Base-by-base conservation (phyloP, 2,888 invertebrate genomes). In the Trichopoda pennipes region DNA sequence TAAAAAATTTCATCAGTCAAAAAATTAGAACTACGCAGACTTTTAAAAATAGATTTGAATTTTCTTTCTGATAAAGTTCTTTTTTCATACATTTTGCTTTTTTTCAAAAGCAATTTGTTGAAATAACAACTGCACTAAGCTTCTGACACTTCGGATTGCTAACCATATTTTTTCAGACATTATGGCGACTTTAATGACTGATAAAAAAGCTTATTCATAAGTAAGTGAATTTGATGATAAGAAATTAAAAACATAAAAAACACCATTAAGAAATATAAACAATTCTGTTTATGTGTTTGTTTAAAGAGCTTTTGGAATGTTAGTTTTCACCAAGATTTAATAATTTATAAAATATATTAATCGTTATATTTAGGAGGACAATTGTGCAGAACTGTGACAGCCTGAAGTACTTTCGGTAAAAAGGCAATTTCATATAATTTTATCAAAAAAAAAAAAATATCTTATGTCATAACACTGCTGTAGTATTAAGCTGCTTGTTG, bases 121-220 rank as follows among this genome's bases (percentile, higher is more conserved):
- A 61, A 23, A 47, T 16, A 51, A 53, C 35, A 53, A 16, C n/a
- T 38, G 38, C 38, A 38, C 12, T 38, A 56, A 69, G 56, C 66
- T 76, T 69, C 61, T 49, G 9, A 16, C 51, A 51, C 17, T 68
- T 80, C 9, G 56, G n/a, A 55, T 72, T 66, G 8, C 10, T 42
- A 73, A n/a, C 16, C 49, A 74, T 74, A 56, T 74, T 79, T 77
- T 81, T 79, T 72, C 86, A 88, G 88, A 88, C 88, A 85, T 78
- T 61, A 82, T 85, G 88, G 88, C 88, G 88, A 85, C 88, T 81
- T 84, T 83, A 85, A 87, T 85, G 84, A 42, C 80, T 85, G 82
- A 86, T 86, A 85, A 85, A 80, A 58, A 53, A 68, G 60, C 61
- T 66, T 55, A 63, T 23, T 55, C 1, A n/a, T 35, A 69, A 58